Conservation (phyloP, 2,113 vertebrate species). For the Silurus glanis region DNA sequence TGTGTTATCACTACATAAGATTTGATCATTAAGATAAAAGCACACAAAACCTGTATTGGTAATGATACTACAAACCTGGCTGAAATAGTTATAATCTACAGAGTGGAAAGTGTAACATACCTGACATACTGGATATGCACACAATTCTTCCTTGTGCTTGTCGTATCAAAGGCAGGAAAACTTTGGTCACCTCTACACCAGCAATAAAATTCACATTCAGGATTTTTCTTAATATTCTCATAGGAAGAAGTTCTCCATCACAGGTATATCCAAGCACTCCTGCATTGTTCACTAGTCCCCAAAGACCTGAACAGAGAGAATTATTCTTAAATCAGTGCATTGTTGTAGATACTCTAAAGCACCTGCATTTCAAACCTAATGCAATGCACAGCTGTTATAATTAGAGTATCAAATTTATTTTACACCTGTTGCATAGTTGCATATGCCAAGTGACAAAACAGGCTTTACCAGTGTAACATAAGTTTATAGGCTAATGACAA, state of each 20-base stretch:
- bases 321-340: background rate
- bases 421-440: background rate
- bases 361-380: background rate
- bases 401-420: background rate
- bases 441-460: background rate
- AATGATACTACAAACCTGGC: background rate
- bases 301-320: conserved; percentile 74
- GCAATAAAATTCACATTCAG: conserved; percentile 87
- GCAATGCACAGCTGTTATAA: background rate
- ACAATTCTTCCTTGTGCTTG: conserved; percentile 79
- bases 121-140: conserved; percentile 81
- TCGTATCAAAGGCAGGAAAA: conserved; percentile 80
- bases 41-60: background rate
- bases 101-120: conserved; percentile 57
- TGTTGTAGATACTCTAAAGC: background rate
- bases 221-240: conserved; percentile 67
- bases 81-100: background rate
- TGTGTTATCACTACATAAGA: background rate
- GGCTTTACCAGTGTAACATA: background rate
- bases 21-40: background rate
- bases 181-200: conserved; percentile 76
- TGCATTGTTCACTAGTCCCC: conserved; percentile 86
- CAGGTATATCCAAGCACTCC: conserved; percentile 71
- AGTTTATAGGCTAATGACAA: background rate
- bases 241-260: conserved; percentile 77